A percentile compares a stretch with the other conserved stretches of the same genome.
phyloP scores from a whole-genome alignment of 2,888 invertebrate species.

The Micoletzkya japonica region DNA sequence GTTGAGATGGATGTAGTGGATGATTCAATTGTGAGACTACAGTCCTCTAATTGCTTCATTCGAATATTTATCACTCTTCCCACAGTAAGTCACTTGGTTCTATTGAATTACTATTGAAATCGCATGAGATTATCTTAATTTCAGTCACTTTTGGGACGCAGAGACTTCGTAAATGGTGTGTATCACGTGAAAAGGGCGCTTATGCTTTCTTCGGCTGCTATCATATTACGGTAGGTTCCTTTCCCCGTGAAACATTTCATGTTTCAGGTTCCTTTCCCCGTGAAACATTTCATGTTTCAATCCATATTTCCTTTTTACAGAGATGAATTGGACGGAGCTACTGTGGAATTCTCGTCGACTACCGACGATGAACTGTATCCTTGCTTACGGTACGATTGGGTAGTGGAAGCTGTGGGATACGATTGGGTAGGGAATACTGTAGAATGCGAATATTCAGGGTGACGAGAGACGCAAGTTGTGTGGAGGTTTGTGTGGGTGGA shows the following conservation, averaged over 20 bases:
- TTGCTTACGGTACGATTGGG: too few species aligned
- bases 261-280: not conserved
- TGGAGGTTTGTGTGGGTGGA: not conserved
- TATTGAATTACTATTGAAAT: not conserved
- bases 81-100: not conserved
- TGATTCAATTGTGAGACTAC: conserved; percentile 18
- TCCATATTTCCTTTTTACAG: not conserved
- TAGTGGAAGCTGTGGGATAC: too few species aligned
- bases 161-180: conserved; percentile 34
- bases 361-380: too few species aligned
- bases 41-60: conserved; percentile 5
- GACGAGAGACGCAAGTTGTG: too few species aligned
- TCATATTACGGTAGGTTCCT: not conserved
- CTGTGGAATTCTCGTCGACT: not conserved
- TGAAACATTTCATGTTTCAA: not conserved
- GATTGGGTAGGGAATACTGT: too few species aligned
- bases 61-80: conserved; percentile 9
- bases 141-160: conserved; percentile 28
- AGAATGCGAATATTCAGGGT: too few species aligned
- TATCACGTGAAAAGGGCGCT: conserved; percentile 34
- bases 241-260: not conserved
- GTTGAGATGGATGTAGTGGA: conserved; percentile 23
- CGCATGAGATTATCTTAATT: not conserved
- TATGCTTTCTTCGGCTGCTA: conserved; percentile 26
- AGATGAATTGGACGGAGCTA: not conserved